phyloP scores from a whole-genome alignment of 2,797 vertebrate species.

The Stomatorhinus walkeri region DNA sequence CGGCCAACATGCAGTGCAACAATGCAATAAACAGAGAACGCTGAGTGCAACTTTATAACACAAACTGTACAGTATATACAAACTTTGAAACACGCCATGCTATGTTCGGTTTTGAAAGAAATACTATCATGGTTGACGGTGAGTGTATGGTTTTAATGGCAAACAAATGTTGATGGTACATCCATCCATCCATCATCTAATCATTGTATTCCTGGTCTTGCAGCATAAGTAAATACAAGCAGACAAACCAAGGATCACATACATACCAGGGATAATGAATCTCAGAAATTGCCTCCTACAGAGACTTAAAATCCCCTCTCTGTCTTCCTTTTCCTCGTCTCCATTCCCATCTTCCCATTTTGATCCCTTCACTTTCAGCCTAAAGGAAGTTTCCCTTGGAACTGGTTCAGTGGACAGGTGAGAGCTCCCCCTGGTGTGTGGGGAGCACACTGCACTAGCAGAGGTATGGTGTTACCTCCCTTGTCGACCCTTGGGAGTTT shows the following conservation, averaged over 20 bases:
- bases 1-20: not conserved
- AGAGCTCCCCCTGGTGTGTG: not conserved
- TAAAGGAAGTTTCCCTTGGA: not conserved
- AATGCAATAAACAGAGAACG: not conserved
- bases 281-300: not conserved
- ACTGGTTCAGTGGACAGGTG: not conserved
- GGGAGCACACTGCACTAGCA: not conserved
- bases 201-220: not conserved
- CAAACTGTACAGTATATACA: not conserved
- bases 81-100: not conserved
- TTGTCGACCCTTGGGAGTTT: not conserved
- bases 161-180: not conserved
- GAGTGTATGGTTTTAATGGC: not conserved
- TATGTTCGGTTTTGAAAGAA: not conserved
- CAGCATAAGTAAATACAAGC: not conserved
- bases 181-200: not conserved
- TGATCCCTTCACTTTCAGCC: not conserved
- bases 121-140: not conserved
- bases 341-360: not conserved
- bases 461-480: not conserved
- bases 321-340: not conserved
- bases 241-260: not conserved
- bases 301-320: not conserved
- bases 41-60: not conserved
- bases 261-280: not conserved